Evolutionary conservation across 2,113 vertebrate genomes (phyloP), one percentile per base, ranked within the genome.

Genomic region (Columba janthina): DNA sequence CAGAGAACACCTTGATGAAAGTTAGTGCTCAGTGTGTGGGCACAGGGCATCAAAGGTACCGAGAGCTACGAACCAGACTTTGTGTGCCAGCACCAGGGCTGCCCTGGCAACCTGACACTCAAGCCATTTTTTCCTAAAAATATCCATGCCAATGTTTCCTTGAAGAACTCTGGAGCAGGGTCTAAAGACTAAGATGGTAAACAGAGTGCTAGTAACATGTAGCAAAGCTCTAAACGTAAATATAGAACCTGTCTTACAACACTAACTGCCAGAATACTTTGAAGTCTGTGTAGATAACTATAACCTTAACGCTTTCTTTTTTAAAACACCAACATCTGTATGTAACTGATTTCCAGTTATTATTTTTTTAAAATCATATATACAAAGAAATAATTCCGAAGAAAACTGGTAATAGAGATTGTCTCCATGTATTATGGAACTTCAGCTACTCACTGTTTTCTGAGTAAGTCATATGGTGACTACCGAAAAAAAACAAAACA

Each of bases 1-100:
- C 72, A 72, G 24, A n/a, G 58, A 5, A 6, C 57, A 34, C 31
- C 15, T 4, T n/a, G 57, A 44, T 3, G 4, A 8, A 29, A 70
- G 29, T 0, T n/a, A 50, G 53, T 72, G 48, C 54, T 56, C 0
- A 0, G 19, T 32, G 12, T 4, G 12, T 2, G 18, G 40, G 24
- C 19, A 57, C 56, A 36, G 32, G 29, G 44, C 40, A 34, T 22
- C 21, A 25, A 7, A 44, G 28, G 65, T 9, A 40, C 19, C 0
- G 0, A 51, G 44, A 46, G 64, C 69, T 29, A 69, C 10, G 4
- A 89, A 51, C 34, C 29, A 36, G 15, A 9, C 25, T 34, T 50
- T 5, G 26, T 1, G 1, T 2, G 12, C 54, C n/a, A 40, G 50
- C 5, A 6, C 9, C 22, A n/a, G 7, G 42, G 15, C 70, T 19